A percentile compares a stretch with the other conserved stretches of the same genome.
phyloP scores from a whole-genome alignment of 2,888 invertebrate genomes.

The Cyclophora albipunctata region DNA sequence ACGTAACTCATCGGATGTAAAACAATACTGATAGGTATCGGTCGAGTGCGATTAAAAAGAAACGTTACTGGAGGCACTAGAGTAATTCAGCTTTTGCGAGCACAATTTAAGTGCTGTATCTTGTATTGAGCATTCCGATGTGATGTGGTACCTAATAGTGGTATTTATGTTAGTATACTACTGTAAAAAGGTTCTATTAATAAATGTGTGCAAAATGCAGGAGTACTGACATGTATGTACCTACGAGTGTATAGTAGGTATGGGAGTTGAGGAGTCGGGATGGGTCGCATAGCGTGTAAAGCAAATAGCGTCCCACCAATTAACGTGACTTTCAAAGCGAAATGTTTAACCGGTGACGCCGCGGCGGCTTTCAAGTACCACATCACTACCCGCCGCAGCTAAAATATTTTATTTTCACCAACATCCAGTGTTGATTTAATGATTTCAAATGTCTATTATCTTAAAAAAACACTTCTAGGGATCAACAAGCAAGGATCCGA shows the following conservation, averaged over 20 bases:
- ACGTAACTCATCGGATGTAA: conserved; percentile 61
- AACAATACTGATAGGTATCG: conserved; percentile 66
- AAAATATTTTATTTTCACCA: conserved; percentile 48
- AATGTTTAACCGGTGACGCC: conserved; percentile 40
- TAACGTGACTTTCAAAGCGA: conserved; percentile 54
- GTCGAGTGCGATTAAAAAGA: conserved; percentile 52
- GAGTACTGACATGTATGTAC: background rate
- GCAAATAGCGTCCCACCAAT: conserved; percentile 54
- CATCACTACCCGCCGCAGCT: conserved; percentile 22
- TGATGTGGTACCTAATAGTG: conserved; percentile 31
- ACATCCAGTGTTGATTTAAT: conserved; percentile 37
- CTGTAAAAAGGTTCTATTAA: conserved; percentile 12
- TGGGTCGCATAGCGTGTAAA: conserved; percentile 30
- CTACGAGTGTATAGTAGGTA: conserved; percentile 4
- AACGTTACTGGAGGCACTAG: conserved; percentile 43
- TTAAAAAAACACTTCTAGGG: background rate
- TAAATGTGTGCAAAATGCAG: conserved; percentile 8
- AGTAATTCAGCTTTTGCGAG: conserved; percentile 46
- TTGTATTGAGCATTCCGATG: conserved; percentile 49
- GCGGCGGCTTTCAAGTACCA: conserved; percentile 53
- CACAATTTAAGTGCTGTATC: conserved; percentile 60
- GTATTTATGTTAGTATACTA: conserved; percentile 22
- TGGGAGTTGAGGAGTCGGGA: conserved; percentile 19
- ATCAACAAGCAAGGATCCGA: too few relatives aligned
- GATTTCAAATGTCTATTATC: background rate